A percentile compares a stretch with the other conserved stretches of the same genome.
Evolutionary conservation across 1,140 invertebrate genomes (phyloP).

Genomic region (Drosophila funebris): DNA sequence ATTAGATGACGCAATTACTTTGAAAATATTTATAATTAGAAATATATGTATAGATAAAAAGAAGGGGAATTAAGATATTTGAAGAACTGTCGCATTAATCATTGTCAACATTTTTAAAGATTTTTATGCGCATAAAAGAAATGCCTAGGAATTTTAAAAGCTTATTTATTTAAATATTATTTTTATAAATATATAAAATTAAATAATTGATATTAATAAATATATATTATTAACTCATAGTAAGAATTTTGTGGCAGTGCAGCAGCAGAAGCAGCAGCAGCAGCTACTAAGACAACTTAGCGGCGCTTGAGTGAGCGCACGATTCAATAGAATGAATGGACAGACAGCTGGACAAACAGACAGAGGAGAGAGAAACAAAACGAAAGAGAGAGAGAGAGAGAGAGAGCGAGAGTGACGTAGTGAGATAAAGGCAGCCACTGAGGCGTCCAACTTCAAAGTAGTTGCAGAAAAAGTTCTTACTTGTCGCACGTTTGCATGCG

Average conservation of each 20-base stretch:
- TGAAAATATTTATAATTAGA: no score
- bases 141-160: not conserved
- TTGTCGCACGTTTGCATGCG: slow-evolving; percentile 78
- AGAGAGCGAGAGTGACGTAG: not conserved
- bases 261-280: slow-evolving; percentile 30
- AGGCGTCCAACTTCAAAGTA: slow-evolving; percentile 73
- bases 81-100: not conserved
- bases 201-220: not conserved
- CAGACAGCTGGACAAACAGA: slow-evolving; percentile 43
- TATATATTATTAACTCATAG: not conserved
- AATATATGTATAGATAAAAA: no score
- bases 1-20: no score
- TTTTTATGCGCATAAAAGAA: no score
- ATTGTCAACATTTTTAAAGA: not conserved
- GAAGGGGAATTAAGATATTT: not conserved
- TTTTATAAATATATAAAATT: no score
- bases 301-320: slow-evolving; percentile 71
- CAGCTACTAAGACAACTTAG: slow-evolving; percentile 73
- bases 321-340: slow-evolving; percentile 74
- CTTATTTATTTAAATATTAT: not conserved
- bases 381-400: not conserved
- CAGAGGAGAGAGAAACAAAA: slow-evolving; percentile 6
- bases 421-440: slow-evolving; percentile 50
- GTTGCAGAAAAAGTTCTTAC: slow-evolving; percentile 66
- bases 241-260: slow-evolving; percentile 54